phyloP scores from a whole-genome alignment of 2,113 vertebrate species.

The Pituophis catenifer region DNA sequence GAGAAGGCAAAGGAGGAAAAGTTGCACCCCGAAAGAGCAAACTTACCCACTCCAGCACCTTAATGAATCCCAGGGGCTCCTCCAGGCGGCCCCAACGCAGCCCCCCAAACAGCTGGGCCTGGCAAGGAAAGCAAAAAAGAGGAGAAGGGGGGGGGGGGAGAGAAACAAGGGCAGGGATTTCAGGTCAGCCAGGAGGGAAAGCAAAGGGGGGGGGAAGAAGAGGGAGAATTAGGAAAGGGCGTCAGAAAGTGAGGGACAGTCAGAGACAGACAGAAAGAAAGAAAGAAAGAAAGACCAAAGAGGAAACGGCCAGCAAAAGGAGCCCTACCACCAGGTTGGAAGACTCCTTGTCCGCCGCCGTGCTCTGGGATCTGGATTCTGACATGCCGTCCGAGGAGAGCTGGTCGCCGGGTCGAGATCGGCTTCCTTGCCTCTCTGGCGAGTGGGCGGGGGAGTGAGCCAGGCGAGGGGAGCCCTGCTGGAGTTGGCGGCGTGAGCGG shows the following conservation, averaged over 20 bases:
- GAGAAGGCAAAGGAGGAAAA: slow-evolving; percentile 51
- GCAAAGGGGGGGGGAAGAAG: neutral
- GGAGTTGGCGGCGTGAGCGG: slow-evolving; percentile 20
- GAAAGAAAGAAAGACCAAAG: no score
- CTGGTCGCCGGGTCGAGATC: neutral
- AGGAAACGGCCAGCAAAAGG: neutral
- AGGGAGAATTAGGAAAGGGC: neutral
- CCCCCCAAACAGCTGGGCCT: slow-evolving; percentile 70
- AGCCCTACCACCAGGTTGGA: slow-evolving; percentile 62
- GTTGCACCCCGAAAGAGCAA: neutral
- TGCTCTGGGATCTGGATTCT: slow-evolving; percentile 47
- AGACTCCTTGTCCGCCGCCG: slow-evolving; percentile 58
- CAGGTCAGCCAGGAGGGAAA: neutral
- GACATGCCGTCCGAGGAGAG: slow-evolving; percentile 49
- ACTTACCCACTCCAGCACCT: slow-evolving; percentile 90
- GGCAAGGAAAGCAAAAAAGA: slow-evolving; percentile 44
- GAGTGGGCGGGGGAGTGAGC: neutral
- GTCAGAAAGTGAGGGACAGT: neutral
- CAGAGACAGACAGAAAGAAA: neutral
- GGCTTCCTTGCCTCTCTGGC: neutral
- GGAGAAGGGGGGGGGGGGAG: neutral
- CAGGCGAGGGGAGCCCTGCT: neutral
- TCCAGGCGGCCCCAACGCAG: slow-evolving; percentile 81
- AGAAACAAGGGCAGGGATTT: neutral
- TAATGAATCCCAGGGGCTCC: slow-evolving; percentile 90